Conservation (phyloP, 2,888 invertebrate species). For the Norana najaformis region DNA sequence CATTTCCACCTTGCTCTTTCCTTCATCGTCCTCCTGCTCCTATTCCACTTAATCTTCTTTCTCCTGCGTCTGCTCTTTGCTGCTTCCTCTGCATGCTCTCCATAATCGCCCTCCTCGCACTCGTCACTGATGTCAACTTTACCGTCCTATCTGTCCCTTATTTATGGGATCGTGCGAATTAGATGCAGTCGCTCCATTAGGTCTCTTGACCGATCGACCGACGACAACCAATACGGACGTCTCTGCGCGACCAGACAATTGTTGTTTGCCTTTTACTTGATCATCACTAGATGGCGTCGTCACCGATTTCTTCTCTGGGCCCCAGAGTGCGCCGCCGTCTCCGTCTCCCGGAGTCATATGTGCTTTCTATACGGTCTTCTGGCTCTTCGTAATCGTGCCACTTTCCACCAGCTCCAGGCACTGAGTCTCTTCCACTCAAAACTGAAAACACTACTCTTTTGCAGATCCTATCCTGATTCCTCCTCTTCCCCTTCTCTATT, state of each 20-base stretch:
- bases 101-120: too few relatives aligned
- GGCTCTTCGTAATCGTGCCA: neutral
- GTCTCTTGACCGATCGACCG: neutral
- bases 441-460: too few relatives aligned
- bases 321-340: neutral
- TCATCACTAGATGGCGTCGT: neutral
- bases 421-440: too few relatives aligned
- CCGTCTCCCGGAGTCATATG: neutral
- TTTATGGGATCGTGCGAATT: neutral
- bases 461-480: too few relatives aligned
- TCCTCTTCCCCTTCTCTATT: too few relatives aligned
- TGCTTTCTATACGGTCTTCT: neutral
- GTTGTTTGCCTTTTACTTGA: neutral
- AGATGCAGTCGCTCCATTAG: neutral
- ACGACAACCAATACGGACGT: neutral
- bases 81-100: too few relatives aligned
- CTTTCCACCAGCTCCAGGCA: neutral
- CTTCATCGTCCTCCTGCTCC: neutral
- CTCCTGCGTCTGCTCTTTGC: too few relatives aligned
- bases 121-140: too few relatives aligned
- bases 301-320: constrained; percentile 6
- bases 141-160: too few relatives aligned
- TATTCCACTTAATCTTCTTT: too few relatives aligned
- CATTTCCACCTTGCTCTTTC: neutral
- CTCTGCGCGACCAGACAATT: neutral